A percentile compares a stretch with the other conserved stretches of the same genome.
Evolutionary conservation across 2,797 vertebrate species (phyloP).

Genomic region (Sebastes cheni): DNA sequence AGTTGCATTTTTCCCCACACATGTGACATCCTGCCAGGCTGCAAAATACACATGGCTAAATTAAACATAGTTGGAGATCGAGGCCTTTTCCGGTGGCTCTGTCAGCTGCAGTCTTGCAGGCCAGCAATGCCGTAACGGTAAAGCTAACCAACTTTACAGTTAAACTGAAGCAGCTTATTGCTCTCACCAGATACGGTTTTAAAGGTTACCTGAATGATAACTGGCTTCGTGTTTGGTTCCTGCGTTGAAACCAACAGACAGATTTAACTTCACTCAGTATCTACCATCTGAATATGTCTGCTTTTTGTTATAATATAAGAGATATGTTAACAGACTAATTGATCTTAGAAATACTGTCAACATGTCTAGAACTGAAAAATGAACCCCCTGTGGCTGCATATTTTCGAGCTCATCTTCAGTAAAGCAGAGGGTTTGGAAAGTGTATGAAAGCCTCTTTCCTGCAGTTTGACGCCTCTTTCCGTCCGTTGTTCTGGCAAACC

Average conservation of each 20-base stretch:
- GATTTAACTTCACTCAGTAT: background rate
- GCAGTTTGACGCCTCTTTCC: background rate
- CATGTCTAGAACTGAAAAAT: background rate
- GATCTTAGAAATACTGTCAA: background rate
- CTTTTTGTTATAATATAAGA: background rate
- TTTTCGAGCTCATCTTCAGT: background rate
- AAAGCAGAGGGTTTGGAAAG: background rate
- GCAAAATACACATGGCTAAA: conserved; percentile 20
- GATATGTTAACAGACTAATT: background rate
- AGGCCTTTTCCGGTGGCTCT: conserved; percentile 2
- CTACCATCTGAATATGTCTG: background rate
- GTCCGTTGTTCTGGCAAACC: background rate
- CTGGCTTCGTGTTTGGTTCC: background rate
- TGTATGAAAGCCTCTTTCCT: background rate
- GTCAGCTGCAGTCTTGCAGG: conserved; percentile 22
- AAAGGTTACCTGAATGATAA: background rate
- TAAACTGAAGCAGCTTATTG: conserved; percentile 2
- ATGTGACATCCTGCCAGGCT: conserved; percentile 11
- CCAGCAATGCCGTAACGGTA: conserved; percentile 23
- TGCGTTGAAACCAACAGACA: background rate
- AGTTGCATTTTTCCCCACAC: conserved; percentile 1
- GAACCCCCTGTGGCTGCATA: background rate
- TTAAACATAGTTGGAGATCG: conserved; percentile 6
- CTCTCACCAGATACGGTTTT: background rate
- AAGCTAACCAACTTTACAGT: conserved; percentile 29